These are phyloP conservation scores for Heteractis magnifica DNA, from an alignment of 92 coral and sea anemone species.

Conservation along the genomic window DNA sequence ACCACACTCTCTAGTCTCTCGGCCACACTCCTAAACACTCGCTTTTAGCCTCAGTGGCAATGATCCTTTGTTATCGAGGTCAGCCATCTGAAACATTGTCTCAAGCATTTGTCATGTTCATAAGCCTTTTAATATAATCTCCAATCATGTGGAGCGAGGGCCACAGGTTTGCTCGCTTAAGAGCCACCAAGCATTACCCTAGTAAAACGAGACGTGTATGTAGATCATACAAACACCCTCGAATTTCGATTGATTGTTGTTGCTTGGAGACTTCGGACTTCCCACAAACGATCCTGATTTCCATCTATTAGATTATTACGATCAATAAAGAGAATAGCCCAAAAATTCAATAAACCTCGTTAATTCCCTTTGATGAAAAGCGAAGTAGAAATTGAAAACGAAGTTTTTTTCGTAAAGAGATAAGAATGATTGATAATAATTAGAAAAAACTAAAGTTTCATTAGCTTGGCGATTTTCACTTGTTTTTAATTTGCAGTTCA, in stretches of 20 bases:
- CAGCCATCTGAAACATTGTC: too few species aligned
- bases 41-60: too few species aligned
- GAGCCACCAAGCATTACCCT: too few species aligned
- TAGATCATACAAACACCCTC: background rate
- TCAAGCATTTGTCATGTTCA: too few species aligned
- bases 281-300: constrained; percentile 43
- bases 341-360: background rate
- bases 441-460: constrained; percentile 1
- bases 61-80: too few species aligned
- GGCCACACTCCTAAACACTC: too few species aligned
- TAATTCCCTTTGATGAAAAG: constrained; percentile 31
- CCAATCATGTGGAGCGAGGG: too few species aligned
- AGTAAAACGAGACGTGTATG: background rate
- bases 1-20: constrained; percentile 8
- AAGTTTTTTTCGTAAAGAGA: constrained; percentile 3
- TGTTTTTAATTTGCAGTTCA: background rate
- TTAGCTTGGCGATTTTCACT: background rate
- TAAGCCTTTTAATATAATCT: too few species aligned
- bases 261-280: constrained; percentile 42
- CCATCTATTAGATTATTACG: constrained; percentile 28
- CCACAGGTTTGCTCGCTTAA: too few species aligned
- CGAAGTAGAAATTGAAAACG: constrained; percentile 21
- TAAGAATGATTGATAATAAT: constrained; percentile 25
- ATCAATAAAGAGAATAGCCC: constrained; percentile 15
- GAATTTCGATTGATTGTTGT: constrained; percentile 50